Conservation (phyloP, 2,113 vertebrate species). For the Rana temporaria region DNA sequence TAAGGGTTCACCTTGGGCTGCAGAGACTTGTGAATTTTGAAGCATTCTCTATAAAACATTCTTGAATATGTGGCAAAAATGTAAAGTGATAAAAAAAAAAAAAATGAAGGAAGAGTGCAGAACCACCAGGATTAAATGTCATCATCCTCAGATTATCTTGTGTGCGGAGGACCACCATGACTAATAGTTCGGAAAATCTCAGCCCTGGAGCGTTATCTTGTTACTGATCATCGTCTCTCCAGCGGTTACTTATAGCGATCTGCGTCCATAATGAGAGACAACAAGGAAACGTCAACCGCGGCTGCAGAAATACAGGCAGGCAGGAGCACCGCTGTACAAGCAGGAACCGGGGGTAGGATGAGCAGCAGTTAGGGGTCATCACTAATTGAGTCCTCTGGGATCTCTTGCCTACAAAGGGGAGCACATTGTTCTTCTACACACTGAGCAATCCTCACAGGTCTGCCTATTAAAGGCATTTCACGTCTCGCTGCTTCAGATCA, state of each 20-base stretch:
- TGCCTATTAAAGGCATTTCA: neutral
- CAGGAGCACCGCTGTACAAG: neutral
- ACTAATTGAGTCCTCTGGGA: constrained; percentile 2
- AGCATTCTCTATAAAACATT: too few relatives aligned
- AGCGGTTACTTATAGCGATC: neutral
- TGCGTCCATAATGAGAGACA: neutral
- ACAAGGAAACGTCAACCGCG: neutral
- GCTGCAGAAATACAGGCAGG: neutral
- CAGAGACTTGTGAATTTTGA: too few relatives aligned
- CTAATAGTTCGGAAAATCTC: neutral
- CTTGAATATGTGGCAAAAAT: too few relatives aligned
- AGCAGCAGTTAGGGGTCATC: neutral
- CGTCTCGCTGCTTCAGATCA: neutral
- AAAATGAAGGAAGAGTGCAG: too few relatives aligned
- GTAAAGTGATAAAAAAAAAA: too few relatives aligned
- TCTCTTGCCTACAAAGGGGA: too few relatives aligned
- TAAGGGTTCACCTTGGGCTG: too few relatives aligned
- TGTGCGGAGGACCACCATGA: neutral
- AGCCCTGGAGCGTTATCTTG: neutral
- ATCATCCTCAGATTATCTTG: too few relatives aligned
- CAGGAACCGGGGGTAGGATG: neutral
- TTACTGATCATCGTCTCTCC: neutral
- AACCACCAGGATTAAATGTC: too few relatives aligned
- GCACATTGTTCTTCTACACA: neutral
- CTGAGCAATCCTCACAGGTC: neutral